Percentiles rank a stretch among this genome's conserved stretches.
Conservation (phyloP, 2,113 vertebrate species). For the Muscicapa adusta region DNA sequence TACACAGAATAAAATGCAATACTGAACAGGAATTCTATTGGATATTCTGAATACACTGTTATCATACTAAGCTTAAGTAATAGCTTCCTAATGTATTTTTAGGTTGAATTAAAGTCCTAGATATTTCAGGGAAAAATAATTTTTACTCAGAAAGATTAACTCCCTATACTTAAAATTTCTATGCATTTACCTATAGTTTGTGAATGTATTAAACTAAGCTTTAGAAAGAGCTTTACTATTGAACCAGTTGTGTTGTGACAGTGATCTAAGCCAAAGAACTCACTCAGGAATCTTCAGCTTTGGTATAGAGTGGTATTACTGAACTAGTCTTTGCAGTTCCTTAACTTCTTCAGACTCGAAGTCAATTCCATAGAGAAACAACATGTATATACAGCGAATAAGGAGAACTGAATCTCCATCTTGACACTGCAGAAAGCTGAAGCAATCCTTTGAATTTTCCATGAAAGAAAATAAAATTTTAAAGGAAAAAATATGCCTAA, state of each 20-base stretch:
- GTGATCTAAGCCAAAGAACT: background rate
- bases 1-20: background rate
- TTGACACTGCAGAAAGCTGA: background rate
- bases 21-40: background rate
- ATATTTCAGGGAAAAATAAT: background rate
- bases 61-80: background rate
- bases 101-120: background rate
- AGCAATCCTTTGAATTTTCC: background rate
- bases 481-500: background rate
- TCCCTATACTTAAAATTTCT: background rate
- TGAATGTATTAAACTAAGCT: background rate
- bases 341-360: background rate
- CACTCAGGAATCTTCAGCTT: background rate
- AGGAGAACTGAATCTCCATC: background rate
- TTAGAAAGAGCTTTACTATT: background rate
- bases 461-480: background rate
- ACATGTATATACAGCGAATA: background rate
- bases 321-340: background rate
- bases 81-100: background rate
- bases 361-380: background rate
- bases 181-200: background rate
- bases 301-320: background rate
- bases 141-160: background rate
- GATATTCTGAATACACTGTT: background rate
- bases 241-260: background rate